A percentile compares a stretch with the other conserved stretches of the same genome.
Conservation (phyloP, 2,888 invertebrate species). For the Atrina japonica region DNA sequence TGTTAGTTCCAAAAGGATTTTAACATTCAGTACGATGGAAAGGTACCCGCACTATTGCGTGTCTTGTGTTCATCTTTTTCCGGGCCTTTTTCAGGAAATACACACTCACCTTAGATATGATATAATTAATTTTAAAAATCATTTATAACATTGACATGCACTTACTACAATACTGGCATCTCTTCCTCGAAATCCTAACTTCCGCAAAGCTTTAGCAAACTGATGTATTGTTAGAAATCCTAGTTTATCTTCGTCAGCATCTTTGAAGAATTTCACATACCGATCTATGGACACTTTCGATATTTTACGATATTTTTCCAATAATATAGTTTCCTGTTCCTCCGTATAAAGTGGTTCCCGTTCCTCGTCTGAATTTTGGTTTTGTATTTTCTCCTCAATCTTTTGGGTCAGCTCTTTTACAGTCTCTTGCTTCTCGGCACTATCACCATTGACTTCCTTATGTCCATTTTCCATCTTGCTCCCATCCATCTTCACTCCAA, state of each 20-base stretch:
- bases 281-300: constrained; percentile 14
- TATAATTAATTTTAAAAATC: no score
- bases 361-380: constrained; percentile 1
- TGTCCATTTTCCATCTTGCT: constrained; percentile 17
- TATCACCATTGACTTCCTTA: background rate
- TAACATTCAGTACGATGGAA: no score
- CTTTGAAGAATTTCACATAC: constrained; percentile 31
- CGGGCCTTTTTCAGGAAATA: no score
- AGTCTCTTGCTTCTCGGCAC: background rate
- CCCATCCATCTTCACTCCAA: constrained; percentile 25
- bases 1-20: no score
- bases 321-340: constrained; percentile 31
- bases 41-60: no score
- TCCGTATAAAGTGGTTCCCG: constrained; percentile 15
- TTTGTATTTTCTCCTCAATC: background rate
- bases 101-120: no score
- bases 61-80: no score
- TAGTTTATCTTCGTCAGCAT: constrained; percentile 33
- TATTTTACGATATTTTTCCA: constrained; percentile 28
- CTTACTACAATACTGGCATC: constrained; percentile 27
- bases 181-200: constrained; percentile 24
- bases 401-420: constrained; percentile 12
- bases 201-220: constrained; percentile 29
- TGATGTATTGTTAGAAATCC: constrained; percentile 38
- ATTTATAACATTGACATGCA: background rate